Base-by-base conservation (phyloP, 2,113 vertebrate species). In the Erpornis zantholeuca region DNA sequence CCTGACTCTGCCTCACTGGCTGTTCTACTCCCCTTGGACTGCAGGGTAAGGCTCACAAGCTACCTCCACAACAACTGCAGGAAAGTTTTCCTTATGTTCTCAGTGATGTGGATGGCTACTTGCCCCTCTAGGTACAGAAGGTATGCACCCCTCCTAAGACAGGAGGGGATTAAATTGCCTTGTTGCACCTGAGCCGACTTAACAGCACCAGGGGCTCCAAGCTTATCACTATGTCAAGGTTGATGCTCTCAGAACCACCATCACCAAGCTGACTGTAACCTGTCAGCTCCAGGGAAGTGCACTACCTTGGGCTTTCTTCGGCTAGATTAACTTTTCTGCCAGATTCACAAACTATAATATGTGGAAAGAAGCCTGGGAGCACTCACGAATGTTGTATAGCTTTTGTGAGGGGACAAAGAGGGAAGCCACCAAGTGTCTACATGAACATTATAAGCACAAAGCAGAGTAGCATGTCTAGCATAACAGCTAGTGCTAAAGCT, bases 1-100 rank as follows among this genome's bases (percentile, higher is more conserved):
- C 15, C 35, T 77, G 11, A 35, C 23, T 60, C 15, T 2, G 0
- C 25, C 59, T 59, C 0, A 0, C 33, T 60, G 27, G 7, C 38
- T 68, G 11, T 47, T 92, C 63, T 54, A 28, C n/a, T 71, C 15
- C 6, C 29, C 9, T 15, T 5, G 12, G 22, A 19, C 28, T 45
- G 16, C 1, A 2, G 23, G 2, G 8, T 66, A 63, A 73, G 7
- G 22, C n/a, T 42, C 50, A 27, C 10, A 40, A 25, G 10, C 13
- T 56, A 25, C 15, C 15, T 29, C 33, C 45, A 45, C 28, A 76
- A 40, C 23, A 57, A 53, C 29, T 1, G 1, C 23, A 59, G 13
- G 12, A 35, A 77, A 28, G 2, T 42, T 50, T 20, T 47, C 16
- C 52, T n/a, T 4, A 12, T 25, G 10, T 18, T 70, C 73, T 63